A percentile compares a stretch with the other conserved stretches of the same genome.
These are phyloP conservation scores for Alouatta palliata DNA, from an alignment of 2,113 vertebrate species.

Conservation along the genomic window DNA sequence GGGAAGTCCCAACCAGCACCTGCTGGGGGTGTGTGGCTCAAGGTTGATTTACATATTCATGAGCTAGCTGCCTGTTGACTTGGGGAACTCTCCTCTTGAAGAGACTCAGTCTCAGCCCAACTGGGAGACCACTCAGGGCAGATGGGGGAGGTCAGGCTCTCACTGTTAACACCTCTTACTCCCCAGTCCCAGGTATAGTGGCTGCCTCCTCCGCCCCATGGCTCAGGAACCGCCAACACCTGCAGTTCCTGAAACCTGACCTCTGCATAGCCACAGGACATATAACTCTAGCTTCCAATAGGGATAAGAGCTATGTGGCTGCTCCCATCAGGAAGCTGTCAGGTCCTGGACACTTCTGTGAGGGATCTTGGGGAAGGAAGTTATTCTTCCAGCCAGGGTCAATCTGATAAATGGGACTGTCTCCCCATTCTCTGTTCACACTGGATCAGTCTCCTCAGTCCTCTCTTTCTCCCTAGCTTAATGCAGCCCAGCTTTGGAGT, in stretches of 20 bases:
- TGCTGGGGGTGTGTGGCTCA: not conserved
- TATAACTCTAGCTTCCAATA: not conserved
- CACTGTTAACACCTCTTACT: not conserved
- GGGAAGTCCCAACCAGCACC: not conserved
- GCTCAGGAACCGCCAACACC: not conserved
- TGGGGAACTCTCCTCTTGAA: not conserved
- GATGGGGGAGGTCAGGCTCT: not conserved
- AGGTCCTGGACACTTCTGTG: fast-evolving
- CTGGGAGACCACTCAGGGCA: not conserved
- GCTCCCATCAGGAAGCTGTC: not conserved
- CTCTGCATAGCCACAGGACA: not conserved
- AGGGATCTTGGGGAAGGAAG: not conserved
- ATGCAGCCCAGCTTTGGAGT: not conserved
- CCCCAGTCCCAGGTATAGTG: not conserved
- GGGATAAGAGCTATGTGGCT: not conserved
- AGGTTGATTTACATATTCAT: conserved; percentile 32
- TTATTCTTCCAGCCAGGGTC: not conserved
- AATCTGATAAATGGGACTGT: not conserved
- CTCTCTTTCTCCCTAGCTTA: not conserved
- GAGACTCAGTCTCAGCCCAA: not conserved
- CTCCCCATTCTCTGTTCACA: not conserved
- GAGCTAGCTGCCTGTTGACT: not conserved
- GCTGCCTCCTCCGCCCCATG: not conserved
- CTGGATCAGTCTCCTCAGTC: not conserved
- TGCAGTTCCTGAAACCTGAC: not conserved